A percentile compares a stretch with the other conserved stretches of the same genome.
Conservation (phyloP, 2,797 vertebrate genomes). For the Melopsittacus undulatus region DNA sequence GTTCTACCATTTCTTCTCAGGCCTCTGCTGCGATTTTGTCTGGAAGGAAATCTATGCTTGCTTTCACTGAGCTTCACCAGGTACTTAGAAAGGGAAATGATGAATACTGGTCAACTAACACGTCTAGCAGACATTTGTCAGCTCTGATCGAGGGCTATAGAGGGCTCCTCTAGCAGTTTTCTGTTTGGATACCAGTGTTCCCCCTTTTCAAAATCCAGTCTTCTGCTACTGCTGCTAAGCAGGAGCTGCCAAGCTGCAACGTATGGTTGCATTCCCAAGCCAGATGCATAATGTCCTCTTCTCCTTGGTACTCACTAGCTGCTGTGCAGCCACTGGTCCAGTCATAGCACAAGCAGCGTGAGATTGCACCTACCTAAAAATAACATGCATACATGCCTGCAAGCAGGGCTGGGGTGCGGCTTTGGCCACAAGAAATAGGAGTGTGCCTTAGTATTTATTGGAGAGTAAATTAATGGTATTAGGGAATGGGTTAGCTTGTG, state of each 20-base stretch:
- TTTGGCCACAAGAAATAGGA: neutral
- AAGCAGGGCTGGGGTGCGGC: neutral
- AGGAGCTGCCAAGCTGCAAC: neutral
- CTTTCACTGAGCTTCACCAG: slow-evolving; percentile 52
- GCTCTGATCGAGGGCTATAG: neutral
- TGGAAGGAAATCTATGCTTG: slow-evolving; percentile 74
- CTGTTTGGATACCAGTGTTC: neutral
- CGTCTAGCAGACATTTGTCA: neutral
- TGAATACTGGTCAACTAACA: neutral
- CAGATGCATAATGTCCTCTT: accelerated
- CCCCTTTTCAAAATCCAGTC: neutral
- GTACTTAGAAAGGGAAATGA: slow-evolving; percentile 46
- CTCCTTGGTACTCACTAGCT: neutral
- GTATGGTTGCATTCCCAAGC: neutral
- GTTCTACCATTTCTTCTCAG: slow-evolving; percentile 14
- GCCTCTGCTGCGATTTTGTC: slow-evolving; percentile 3
- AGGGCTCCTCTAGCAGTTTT: neutral
- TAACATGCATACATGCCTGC: accelerated
- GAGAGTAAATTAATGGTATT: neutral
- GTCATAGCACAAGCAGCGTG: accelerated
- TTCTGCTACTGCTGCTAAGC: neutral
- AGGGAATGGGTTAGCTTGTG: neutral
- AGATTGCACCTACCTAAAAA: neutral
- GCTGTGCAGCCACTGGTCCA: neutral
- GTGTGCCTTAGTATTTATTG: neutral